Evolutionary conservation across 2,888 invertebrate species (phyloP).

Genomic region (Notodonta ziczac): DNA sequence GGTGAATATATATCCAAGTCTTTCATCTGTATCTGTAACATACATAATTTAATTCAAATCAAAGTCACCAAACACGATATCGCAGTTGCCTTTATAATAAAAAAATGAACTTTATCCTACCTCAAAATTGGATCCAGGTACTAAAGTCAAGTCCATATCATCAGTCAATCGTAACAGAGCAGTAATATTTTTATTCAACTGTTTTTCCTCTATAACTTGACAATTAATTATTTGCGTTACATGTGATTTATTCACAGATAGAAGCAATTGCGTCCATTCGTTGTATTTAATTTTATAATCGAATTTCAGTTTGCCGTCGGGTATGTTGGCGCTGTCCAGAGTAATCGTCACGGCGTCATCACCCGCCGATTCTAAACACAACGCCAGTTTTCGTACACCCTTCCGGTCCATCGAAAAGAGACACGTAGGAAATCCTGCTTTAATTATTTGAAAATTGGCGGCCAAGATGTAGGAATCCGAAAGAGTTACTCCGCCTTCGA

Average conservation of each 20-base stretch:
- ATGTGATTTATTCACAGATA: background rate
- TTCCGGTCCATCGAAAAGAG: background rate
- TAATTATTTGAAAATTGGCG: background rate
- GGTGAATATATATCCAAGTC: background rate
- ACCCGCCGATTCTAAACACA: background rate
- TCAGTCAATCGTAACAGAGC: background rate
- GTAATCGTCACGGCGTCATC: background rate
- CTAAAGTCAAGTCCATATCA: background rate
- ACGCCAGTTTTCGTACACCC: background rate
- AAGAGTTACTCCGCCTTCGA: background rate
- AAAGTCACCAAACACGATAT: no score
- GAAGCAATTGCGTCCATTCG: background rate
- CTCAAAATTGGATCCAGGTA: background rate
- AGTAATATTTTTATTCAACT: background rate
- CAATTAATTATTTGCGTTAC: background rate
- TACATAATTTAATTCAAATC: no score
- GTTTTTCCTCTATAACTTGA: background rate
- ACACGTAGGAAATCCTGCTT: background rate
- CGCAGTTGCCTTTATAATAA: no score
- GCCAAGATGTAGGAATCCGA: background rate
- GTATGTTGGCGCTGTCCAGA: background rate
- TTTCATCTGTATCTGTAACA: background rate
- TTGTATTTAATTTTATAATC: background rate
- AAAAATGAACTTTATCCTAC: background rate
- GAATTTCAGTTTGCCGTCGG: background rate